Base-by-base conservation (phyloP, 2,888 invertebrate species). In the Thumatha senex region DNA sequence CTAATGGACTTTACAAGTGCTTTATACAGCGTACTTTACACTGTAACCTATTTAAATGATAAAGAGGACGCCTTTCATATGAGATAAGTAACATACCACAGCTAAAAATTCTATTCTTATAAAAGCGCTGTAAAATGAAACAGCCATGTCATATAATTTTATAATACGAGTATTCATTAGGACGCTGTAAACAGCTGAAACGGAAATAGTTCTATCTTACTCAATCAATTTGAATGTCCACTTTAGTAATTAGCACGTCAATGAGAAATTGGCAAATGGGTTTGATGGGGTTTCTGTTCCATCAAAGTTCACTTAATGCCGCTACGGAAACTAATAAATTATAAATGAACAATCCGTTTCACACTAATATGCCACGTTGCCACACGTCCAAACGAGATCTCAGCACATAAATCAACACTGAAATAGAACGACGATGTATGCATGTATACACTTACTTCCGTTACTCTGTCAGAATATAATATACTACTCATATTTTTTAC, bases 1-100 rank as follows among this genome's bases (percentile, higher is more conserved):
- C 78, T 86, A 89, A 89, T 89, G 86, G 87, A 82, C 80, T 84
- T 82, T 70, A 83, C 84, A 84, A 87, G 85, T 86, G 86, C 80
- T 82, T 78, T 72, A 70, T 70, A 72, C 66, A 62, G 50, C 70
- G 76, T 72, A 70, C 70, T 70, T 71, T 76, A 75, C 77, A 72
- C 70, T 76, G 77, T 77, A 67, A 67, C 73, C 73, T 79, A 80
- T 82, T 79, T 79, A 73, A 78, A 72, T 67, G 63, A 75, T 69
- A 71, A n/a, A 71, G 66, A 70, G 67, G 61, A 58, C 67, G 58
- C n/a, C 77, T 76, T 78, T 77, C 74, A 74, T 66, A 66, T 62
- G 67, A 58, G n/a, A n/a, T n/a, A 41, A 66, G 71, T 74, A 68
- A 63, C 63, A 60, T 41, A 24, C 18, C 18, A 24, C 3, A 24